These are phyloP conservation scores for Chlamydotis undulata DNA, from an alignment of 2,113 vertebrate species.

Conservation along the genomic window DNA sequence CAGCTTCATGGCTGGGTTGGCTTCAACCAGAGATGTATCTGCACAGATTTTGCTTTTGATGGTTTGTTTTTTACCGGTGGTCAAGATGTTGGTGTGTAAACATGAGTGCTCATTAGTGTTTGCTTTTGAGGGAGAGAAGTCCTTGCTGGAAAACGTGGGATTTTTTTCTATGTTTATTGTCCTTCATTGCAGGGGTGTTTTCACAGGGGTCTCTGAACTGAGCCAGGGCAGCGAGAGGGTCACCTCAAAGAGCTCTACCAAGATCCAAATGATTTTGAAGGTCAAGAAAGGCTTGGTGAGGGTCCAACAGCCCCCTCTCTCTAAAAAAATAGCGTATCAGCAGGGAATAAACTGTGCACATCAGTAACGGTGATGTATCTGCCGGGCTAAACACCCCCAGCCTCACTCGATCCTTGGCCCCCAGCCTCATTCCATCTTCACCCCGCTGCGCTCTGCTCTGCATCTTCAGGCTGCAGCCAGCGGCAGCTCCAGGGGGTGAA, in stretches of 20 bases:
- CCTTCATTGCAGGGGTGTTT: neutral
- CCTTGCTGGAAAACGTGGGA: neutral
- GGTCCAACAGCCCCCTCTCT: neutral
- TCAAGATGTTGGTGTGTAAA: neutral
- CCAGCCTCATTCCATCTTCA: neutral
- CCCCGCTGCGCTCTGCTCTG: neutral
- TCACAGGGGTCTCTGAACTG: neutral
- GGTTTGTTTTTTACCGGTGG: neutral
- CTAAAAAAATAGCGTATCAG: neutral
- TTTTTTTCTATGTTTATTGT: neutral
- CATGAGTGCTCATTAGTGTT: neutral
- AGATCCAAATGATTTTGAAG: neutral
- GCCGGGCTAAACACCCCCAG: neutral
- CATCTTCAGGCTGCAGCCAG: neutral
- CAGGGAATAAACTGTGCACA: neutral
- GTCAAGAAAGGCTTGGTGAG: neutral
- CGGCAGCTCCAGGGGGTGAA: accelerated
- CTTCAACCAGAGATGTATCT: neutral
- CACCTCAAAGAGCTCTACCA: neutral
- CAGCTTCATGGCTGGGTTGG: neutral
- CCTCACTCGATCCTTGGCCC: accelerated
- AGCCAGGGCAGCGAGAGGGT: neutral
- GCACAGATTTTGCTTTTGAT: neutral
- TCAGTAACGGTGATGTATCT: neutral
- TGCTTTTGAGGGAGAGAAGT: neutral